Percentiles rank a stretch among this genome's conserved stretches.
Evolutionary conservation across 2,888 invertebrate species (phyloP).

Genomic region (Alloplasta piceator): DNA sequence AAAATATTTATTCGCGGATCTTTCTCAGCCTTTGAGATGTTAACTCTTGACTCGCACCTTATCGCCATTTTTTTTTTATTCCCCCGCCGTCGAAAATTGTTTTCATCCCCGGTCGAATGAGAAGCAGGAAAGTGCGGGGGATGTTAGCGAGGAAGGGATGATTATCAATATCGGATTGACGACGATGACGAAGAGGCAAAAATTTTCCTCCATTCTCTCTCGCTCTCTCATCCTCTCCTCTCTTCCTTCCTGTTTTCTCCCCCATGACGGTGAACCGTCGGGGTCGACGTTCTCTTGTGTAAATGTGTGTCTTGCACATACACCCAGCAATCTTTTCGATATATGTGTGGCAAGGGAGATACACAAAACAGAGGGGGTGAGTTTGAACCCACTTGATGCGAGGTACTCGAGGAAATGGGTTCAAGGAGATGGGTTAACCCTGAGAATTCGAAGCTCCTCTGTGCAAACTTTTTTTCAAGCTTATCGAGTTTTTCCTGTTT

Average conservation of each 20-base stretch:
- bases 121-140: neutral
- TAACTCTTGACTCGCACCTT: conserved; percentile 1
- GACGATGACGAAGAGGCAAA: conserved; percentile 36
- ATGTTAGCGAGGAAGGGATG: conserved; percentile 27
- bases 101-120: conserved; percentile 14
- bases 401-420: conserved; percentile 44
- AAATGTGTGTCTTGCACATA: neutral
- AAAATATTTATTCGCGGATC: conserved; percentile 32
- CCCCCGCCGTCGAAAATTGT: neutral
- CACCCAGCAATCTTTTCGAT: conserved; percentile 8
- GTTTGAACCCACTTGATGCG: conserved; percentile 33
- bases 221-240: neutral
- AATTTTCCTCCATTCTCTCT: neutral
- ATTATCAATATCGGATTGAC: conserved; percentile 57
- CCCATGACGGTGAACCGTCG: conserved; percentile 21
- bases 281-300: conserved; percentile 7
- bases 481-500: conserved; percentile 7
- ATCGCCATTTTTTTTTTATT: conserved; percentile 1
- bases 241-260: neutral
- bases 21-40: conserved; percentile 20
- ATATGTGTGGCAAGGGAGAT: conserved; percentile 14
- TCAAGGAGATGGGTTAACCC: conserved; percentile 46
- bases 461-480: conserved; percentile 15
- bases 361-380: neutral
- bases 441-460: conserved; percentile 45